These are phyloP conservation scores for Cerastis rubricosa DNA, from an alignment of 2,888 invertebrate genomes.

Conservation along the genomic window DNA sequence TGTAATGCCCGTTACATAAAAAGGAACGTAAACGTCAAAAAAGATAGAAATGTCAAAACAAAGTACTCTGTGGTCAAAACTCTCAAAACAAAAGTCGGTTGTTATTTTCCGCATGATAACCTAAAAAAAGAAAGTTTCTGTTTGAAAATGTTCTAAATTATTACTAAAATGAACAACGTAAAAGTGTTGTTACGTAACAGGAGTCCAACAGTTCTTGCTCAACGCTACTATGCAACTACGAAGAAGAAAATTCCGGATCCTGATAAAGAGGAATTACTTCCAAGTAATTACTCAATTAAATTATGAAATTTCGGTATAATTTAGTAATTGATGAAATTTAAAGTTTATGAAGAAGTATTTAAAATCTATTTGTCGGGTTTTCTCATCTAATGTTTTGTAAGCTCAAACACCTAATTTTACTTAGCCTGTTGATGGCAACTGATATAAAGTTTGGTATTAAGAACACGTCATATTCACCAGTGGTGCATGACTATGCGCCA, in stretches of 20 bases:
- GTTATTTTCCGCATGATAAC: slow-evolving; percentile 55
- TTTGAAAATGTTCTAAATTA: slow-evolving; percentile 35
- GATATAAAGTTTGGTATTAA: background rate
- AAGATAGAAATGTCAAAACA: slow-evolving; percentile 10
- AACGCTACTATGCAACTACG: slow-evolving; percentile 80
- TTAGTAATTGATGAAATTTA: background rate
- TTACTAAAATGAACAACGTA: slow-evolving; percentile 76
- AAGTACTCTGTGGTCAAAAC: no score
- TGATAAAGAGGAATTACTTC: slow-evolving; percentile 87
- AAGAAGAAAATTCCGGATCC: slow-evolving; percentile 89
- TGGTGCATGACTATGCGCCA: background rate
- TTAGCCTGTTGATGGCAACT: background rate
- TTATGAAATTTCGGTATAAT: background rate
- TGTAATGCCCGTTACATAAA: background rate
- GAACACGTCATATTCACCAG: background rate
- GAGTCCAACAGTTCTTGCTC: slow-evolving; percentile 62
- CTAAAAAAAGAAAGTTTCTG: slow-evolving; percentile 32
- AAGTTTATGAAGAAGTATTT: background rate
- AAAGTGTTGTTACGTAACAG: slow-evolving; percentile 71
- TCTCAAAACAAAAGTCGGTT: slow-evolving; percentile 21
- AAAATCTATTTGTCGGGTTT: no score
- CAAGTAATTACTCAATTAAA: slow-evolving; percentile 75
- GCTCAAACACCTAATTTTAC: background rate
- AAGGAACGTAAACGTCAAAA: slow-evolving; percentile 17
- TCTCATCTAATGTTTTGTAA: slow-evolving; percentile 14